Conservation (phyloP, 2,113 vertebrate genomes). For the Sula dactylatra region DNA sequence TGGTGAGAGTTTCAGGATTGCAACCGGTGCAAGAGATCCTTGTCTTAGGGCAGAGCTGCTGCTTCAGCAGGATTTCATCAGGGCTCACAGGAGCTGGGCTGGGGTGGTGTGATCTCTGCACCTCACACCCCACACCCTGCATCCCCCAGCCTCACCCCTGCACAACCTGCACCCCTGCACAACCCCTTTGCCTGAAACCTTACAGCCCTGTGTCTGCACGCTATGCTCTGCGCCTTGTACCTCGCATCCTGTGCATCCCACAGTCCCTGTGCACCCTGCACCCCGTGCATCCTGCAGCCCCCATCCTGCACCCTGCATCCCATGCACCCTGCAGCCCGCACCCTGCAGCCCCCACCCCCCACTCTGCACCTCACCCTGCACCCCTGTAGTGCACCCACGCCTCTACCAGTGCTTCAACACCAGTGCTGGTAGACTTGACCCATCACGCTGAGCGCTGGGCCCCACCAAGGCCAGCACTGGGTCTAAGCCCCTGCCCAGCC, state of each 20-base stretch:
- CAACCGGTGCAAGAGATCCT: background rate
- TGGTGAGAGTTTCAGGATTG: background rate
- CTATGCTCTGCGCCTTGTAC: background rate
- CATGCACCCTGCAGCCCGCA: background rate
- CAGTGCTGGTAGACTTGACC: background rate
- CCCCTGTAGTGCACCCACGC: too few relatives aligned
- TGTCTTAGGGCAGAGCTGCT: background rate
- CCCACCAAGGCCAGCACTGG: rapidly evolving
- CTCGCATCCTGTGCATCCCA: background rate
- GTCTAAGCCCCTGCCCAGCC: background rate
- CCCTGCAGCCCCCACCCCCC: background rate
- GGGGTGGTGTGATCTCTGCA: background rate
- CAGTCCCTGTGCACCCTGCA: background rate
- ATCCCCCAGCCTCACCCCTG: background rate
- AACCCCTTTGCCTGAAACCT: background rate
- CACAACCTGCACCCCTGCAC: background rate
- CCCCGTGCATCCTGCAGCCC: background rate
- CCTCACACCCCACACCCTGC: background rate
- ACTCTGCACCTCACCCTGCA: background rate
- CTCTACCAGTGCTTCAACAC: background rate
- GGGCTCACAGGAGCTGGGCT: background rate
- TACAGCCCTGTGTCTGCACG: background rate
- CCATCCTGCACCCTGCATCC: too few relatives aligned
- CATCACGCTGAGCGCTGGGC: rapidly evolving
- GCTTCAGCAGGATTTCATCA: background rate